Conservation (phyloP, 2,113 vertebrate genomes). For the Apteryx owenii region DNA sequence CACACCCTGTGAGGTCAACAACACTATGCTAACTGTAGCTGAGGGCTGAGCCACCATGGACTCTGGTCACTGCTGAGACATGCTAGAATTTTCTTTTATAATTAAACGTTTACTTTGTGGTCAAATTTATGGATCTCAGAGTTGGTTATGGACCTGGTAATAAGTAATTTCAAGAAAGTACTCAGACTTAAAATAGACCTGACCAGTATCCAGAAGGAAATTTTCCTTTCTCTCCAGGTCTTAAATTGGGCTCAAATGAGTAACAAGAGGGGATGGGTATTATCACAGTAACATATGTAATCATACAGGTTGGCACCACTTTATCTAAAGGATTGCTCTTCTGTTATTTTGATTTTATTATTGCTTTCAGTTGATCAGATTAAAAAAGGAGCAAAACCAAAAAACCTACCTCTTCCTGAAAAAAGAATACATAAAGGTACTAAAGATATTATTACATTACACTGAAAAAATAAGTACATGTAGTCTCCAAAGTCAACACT, state of each 20-base stretch:
- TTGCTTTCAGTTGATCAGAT: not conserved
- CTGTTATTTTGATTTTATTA: not conserved
- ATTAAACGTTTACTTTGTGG: too few species aligned
- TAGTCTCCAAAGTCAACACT: not conserved
- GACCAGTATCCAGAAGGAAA: not conserved
- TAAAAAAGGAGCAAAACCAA: not conserved
- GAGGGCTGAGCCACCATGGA: not conserved
- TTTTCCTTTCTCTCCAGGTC: not conserved
- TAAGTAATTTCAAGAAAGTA: not conserved
- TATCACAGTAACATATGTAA: not conserved
- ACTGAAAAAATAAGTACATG: not conserved
- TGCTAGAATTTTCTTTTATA: not conserved
- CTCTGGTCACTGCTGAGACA: accelerated
- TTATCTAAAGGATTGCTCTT: not conserved
- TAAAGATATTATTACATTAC: not conserved
- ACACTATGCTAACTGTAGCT: too few species aligned
- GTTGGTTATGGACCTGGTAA: not conserved
- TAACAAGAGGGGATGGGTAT: not conserved
- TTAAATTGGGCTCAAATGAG: not conserved
- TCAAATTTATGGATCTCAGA: not conserved
- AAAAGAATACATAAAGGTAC: not conserved
- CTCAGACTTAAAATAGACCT: not conserved
- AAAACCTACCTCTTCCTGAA: not conserved
- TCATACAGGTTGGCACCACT: not conserved
- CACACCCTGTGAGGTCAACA: too few species aligned